phyloP scores from a whole-genome alignment of 2,113 vertebrate genomes.

The Syngnathus floridae region DNA sequence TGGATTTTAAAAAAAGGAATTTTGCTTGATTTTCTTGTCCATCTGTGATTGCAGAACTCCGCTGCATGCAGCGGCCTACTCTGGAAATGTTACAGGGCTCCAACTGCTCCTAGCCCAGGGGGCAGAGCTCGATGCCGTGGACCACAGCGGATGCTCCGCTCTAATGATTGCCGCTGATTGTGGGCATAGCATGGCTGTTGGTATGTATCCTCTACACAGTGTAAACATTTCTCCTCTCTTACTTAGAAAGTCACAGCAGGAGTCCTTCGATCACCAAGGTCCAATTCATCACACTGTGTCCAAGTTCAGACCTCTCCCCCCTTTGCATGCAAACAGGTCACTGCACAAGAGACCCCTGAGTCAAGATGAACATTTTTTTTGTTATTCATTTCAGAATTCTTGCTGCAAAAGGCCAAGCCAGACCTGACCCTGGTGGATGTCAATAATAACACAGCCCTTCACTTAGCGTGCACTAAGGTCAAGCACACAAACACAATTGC shows the following conservation, averaged over 20 bases:
- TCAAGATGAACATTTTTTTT: conserved; percentile 14
- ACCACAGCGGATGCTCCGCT: conserved; percentile 80
- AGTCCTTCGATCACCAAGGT: background rate
- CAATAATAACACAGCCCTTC: conserved; percentile 95
- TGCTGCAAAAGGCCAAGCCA: conserved; percentile 86
- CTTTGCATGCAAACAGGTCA: background rate
- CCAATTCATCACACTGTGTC: background rate
- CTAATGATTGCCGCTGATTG: conserved; percentile 89
- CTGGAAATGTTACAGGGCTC: conserved; percentile 82
- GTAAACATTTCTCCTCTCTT: background rate
- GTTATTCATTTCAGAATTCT: conserved; percentile 75
- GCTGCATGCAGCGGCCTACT: conserved; percentile 90
- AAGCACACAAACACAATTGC: conserved; percentile 20
- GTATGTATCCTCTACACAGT: conserved; percentile 58
- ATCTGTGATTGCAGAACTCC: conserved; percentile 73
- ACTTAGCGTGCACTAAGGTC: conserved; percentile 96
- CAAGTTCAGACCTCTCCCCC: background rate
- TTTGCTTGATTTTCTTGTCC: conserved; percentile 3
- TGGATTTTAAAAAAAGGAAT: too few species aligned
- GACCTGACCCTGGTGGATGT: conserved; percentile 87
- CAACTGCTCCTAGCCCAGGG: conserved; percentile 86
- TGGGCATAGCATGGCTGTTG: conserved; percentile 82
- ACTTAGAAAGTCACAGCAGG: background rate
- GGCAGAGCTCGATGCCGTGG: conserved; percentile 80
- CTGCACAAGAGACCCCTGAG: background rate